Evolutionary conservation across 2,113 vertebrate genomes (phyloP), one percentile per base, ranked within the genome.

Genomic region (Phalacrocorax pelagicus): DNA sequence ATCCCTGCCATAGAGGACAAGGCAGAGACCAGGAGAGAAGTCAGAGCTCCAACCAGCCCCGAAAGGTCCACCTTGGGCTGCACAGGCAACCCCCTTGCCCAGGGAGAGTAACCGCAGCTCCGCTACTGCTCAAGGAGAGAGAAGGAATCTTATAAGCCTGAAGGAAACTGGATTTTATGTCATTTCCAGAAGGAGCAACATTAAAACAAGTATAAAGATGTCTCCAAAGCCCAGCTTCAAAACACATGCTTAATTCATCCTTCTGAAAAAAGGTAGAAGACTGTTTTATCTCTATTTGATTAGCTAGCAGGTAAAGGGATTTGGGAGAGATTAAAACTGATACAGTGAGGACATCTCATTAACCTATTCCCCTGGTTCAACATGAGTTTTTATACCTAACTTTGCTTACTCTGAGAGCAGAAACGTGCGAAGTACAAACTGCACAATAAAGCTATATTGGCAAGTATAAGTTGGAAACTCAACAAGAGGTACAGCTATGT

Each of bases 261-360:
- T 46, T 55, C 40, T 30, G 4, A 18, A n/a, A 59, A 63, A 44
- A 62, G 32, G 40, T 65, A 73, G 61, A 59, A 73, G 34, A 80
- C 52, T 66, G 30, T 22, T 51, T 89, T 34, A 19, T 92, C 86
- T 83, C 46, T 88, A 51, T 86, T 81, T 91, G 80, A 94, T 88
- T 94, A 93, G 52, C 54, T 49, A 42, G 32, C 40, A 92, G 46
- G 80, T 73, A 95, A 95, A 36, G 32, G 32, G 86, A 97, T 94
- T 91, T 80, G 11, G 42, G 61, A 81, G 69, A 80, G 88, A 90
- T 95, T 90, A 96, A 52, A 81, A 73, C 36, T 67, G n/a, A 55
- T 83, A 55, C 23, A 82, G 42, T 22, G 16, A 21, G 32, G 61
- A 74, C 38, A 77, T 73, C 87, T 94, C 51, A 57, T 94, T 90